Evolutionary conservation across 1,140 invertebrate species (phyloP), one percentile per base, ranked within the genome.

Genomic region (Venturia canescens): DNA sequence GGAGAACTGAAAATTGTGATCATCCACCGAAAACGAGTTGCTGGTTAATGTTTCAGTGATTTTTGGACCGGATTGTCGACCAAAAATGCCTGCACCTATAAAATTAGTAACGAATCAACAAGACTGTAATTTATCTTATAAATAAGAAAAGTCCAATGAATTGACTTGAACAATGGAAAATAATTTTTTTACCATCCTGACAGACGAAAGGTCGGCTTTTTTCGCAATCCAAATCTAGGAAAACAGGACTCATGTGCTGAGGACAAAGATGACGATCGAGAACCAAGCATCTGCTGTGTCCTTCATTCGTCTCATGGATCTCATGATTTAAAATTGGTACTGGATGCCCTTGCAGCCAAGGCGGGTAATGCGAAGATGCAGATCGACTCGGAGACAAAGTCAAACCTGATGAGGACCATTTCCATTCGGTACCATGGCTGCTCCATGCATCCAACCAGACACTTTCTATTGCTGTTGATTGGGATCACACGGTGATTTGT

Each of bases 151-250:
- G 18, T 53, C 3, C 0, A 0, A 53, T 18, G n/a, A 53, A 53
- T n/a, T 53, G 18, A 7, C 16, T 53, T 53, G 50, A 18, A 53
- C 4, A 4, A 53, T 53, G 1, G 16, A 48, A 18, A 67, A 60
- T 31, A n/a, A 1, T 16, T 31, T 31, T 5, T n/a, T 48, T 80
- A 80, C 80, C 83, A 76, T 85, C 70, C 60, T 85, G 83, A n/a
- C 83, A 85, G 67, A 85, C 21, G 23, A 85, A 85, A 27, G 84
- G 84, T 77, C 84, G 71, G 13, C 79, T 72, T 38, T 83, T 84
- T 0, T 77, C 66, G 53, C 84, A 85, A 76, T 85, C 81, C 15
- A 85, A 23, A 48, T 85, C 84, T 3, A 84, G 70, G 27, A 85
- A 85, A 34, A 80, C 81, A 1, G 84, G 84, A 26, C n/a, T 78